phyloP scores from a whole-genome alignment of 2,797 vertebrate genomes.

The Betta splendens region DNA sequence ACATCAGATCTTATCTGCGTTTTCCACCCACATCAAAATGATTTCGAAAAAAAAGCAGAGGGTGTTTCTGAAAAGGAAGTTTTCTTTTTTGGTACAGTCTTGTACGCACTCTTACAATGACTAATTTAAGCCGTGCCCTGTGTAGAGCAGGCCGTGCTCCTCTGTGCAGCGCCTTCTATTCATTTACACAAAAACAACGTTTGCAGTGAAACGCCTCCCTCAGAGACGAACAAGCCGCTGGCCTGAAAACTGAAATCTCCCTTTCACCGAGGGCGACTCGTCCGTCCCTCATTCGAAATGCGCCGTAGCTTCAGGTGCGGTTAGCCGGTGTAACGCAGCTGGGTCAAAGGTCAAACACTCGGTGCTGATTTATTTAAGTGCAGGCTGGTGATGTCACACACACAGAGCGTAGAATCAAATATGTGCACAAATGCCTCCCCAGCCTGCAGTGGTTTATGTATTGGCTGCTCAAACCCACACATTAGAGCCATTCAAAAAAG shows the following conservation, averaged over 20 bases:
- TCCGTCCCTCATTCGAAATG: conserved; percentile 21
- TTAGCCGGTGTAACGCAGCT: conserved; percentile 28
- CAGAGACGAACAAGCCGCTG: not conserved
- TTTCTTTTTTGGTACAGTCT: not conserved
- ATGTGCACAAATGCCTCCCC: not conserved
- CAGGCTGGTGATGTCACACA: conserved; percentile 23
- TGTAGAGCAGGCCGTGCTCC: not conserved
- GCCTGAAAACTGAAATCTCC: not conserved
- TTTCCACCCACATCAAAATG: conserved; percentile 17
- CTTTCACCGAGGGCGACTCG: conserved; percentile 3
- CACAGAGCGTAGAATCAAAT: conserved; percentile 6
- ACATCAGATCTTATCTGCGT: conserved; percentile 21
- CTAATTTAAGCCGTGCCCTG: conserved; percentile 3
- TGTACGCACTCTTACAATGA: conserved; percentile 9
- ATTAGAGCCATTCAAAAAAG: not conserved
- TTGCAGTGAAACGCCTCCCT: not conserved
- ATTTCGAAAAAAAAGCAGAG: conserved; percentile 17
- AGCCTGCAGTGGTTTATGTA: not conserved
- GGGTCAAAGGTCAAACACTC: conserved; percentile 49
- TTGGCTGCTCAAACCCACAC: not conserved
- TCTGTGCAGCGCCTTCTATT: not conserved
- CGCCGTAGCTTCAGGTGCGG: conserved; percentile 29
- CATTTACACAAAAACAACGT: not conserved
- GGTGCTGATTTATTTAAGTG: conserved; percentile 36
- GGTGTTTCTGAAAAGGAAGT: conserved; percentile 11